Evolutionary conservation across 2,888 invertebrate species (phyloP).

Genomic region (Kuschelorhynchus macadamiae): DNA sequence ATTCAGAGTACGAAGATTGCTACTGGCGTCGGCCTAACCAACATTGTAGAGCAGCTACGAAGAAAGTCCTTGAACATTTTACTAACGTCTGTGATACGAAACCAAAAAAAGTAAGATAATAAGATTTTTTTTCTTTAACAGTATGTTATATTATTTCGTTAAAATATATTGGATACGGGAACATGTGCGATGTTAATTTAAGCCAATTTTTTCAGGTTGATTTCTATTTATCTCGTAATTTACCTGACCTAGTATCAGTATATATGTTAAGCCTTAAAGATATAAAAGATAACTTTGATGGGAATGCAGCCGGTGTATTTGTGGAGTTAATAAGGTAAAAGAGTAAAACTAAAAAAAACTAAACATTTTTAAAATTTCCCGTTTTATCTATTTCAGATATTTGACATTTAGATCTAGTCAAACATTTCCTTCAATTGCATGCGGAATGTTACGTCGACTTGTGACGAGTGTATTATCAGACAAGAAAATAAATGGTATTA

Average conservation of each 20-base stretch:
- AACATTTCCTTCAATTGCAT: conserved; percentile 76
- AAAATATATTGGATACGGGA: too few species aligned
- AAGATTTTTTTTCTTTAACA: conserved; percentile 66
- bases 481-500: conserved; percentile 25
- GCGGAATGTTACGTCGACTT: conserved; percentile 68
- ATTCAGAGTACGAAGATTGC: conserved; percentile 73
- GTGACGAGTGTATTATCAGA: conserved; percentile 40
- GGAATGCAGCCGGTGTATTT: conserved; percentile 75
- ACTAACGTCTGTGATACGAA: conserved; percentile 50
- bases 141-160: conserved; percentile 71
- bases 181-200: too few species aligned
- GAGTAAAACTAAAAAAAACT: conserved; percentile 3
- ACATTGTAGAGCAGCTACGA: conserved; percentile 50
- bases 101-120: conserved; percentile 51
- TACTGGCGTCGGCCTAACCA: conserved; percentile 51
- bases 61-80: conserved; percentile 55
- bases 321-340: conserved; percentile 76
- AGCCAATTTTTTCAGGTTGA: conserved; percentile 74
- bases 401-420: conserved; percentile 76
- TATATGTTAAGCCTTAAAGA: conserved; percentile 74
- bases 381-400: conserved; percentile 72
- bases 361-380: too few species aligned
- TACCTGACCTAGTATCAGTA: conserved; percentile 75
- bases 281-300: conserved; percentile 76
- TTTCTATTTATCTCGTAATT: conserved; percentile 76